Percentiles rank a stretch among this genome's conserved stretches.
phyloP scores from a whole-genome alignment of 2,888 invertebrate species.

The Drosophila melanosoma region DNA sequence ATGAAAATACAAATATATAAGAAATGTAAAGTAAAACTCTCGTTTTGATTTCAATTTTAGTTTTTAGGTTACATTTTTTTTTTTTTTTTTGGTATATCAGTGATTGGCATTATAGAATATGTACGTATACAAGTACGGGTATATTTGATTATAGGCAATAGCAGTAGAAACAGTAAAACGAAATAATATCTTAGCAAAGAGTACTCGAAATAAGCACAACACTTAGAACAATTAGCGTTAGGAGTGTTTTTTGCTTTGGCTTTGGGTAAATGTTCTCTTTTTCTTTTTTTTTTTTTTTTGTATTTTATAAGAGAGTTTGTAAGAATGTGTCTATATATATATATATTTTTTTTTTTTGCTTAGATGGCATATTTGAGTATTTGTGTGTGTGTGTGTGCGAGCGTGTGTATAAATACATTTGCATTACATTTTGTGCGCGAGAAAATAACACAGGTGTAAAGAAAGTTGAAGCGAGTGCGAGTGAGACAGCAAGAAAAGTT shows the following conservation, averaged over 20 bases:
- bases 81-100: conserved; percentile 41
- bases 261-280: conserved; percentile 25
- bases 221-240: conserved; percentile 72
- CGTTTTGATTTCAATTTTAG: conserved; percentile 58
- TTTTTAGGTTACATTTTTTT: conserved; percentile 42
- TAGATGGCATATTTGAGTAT: conserved; percentile 14
- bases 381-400: conserved; percentile 16
- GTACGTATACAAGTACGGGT: conserved; percentile 50
- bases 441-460: conserved; percentile 48
- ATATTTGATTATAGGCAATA: conserved; percentile 64
- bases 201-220: conserved; percentile 74
- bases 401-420: conserved; percentile 28
- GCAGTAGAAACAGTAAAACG: conserved; percentile 70
- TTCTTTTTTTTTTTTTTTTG: conserved; percentile 14
- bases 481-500: conserved; percentile 38
- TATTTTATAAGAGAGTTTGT: conserved; percentile 19
- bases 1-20: conserved; percentile 84
- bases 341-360: conserved; percentile 6
- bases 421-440: conserved; percentile 46
- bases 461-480: conserved; percentile 19
- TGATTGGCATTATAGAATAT: conserved; percentile 43
- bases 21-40: conserved; percentile 83
- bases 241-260: conserved; percentile 44
- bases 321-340: conserved; percentile 4
- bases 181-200: conserved; percentile 69